Conservation (phyloP, 2,797 vertebrate genomes). For the Catamblyrhynchus diadema region DNA sequence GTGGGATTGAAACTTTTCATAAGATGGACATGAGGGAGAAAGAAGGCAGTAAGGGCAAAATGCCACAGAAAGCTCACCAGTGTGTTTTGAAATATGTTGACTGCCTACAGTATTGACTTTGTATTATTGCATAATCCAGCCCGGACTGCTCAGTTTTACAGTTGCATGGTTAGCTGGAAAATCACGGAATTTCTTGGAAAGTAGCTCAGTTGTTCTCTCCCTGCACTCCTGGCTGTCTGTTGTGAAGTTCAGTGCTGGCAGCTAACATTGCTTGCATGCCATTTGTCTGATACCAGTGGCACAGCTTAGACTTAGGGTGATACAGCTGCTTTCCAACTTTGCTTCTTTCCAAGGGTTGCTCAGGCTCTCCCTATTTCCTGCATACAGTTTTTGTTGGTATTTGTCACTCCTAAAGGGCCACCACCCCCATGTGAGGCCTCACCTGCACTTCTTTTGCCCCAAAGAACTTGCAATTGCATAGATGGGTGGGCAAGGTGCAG, state of each 20-base stretch:
- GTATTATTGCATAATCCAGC: background rate
- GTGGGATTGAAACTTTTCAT: background rate
- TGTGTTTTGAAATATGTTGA: background rate
- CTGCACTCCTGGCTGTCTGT: background rate
- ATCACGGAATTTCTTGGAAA: constrained; percentile 15
- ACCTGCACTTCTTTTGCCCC: background rate
- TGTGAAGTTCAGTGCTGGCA: background rate
- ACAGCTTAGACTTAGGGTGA: background rate
- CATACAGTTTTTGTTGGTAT: background rate
- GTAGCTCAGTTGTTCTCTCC: background rate
- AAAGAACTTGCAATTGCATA: background rate
- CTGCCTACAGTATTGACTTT: background rate
- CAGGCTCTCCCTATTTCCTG: background rate
- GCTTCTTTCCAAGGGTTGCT: background rate
- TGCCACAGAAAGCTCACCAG: background rate
- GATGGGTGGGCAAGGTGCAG: background rate
- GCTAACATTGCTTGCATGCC: background rate
- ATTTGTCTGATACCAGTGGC: background rate
- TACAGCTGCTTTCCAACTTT: background rate
- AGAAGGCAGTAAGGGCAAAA: background rate
- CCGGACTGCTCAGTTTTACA: background rate
- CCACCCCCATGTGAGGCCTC: background rate
- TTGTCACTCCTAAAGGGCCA: background rate
- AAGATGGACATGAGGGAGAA: background rate
- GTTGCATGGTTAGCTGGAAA: background rate